A percentile compares a stretch with the other conserved stretches of the same genome.
Evolutionary conservation across 2,797 vertebrate genomes (phyloP).

Genomic region (Gila robusta): DNA sequence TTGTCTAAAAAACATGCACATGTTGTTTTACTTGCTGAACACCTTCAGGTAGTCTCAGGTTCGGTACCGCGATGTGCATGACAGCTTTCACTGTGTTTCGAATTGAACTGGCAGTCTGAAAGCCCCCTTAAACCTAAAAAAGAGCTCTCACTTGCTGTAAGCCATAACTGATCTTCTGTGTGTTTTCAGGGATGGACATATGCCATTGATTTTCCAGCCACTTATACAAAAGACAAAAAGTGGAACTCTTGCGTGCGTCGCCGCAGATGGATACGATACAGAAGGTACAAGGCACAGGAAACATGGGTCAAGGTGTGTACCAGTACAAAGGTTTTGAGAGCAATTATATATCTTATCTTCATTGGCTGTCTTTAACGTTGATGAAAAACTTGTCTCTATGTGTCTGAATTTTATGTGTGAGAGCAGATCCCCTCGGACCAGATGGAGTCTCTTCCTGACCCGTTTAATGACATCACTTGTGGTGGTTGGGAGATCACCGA

Average conservation of each 20-base stretch:
- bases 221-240: slow-evolving; percentile 94
- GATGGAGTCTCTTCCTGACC: slow-evolving; percentile 84
- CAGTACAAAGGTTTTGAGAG: slow-evolving; percentile 1
- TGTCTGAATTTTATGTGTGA: slow-evolving; percentile 26
- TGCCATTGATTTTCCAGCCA: slow-evolving; percentile 93
- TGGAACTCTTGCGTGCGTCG: slow-evolving; percentile 99
- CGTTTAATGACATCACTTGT: slow-evolving; percentile 93
- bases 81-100: neutral
- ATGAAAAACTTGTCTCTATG: slow-evolving; percentile 5
- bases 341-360: slow-evolving; percentile 4
- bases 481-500: slow-evolving; percentile 95
- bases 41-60: neutral
- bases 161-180: slow-evolving; percentile 28
- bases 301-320: slow-evolving; percentile 86
- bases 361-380: neutral
- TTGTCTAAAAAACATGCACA: neutral
- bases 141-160: neutral
- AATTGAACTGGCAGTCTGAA: neutral
- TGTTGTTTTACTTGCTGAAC: neutral
- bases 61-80: neutral
- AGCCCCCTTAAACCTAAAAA: neutral
- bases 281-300: slow-evolving; percentile 91
- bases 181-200: slow-evolving; percentile 92
- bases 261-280: slow-evolving; percentile 92
- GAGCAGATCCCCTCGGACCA: slow-evolving; percentile 85